Conservation (phyloP, 2,888 invertebrate species). For the Netelia virgata region DNA sequence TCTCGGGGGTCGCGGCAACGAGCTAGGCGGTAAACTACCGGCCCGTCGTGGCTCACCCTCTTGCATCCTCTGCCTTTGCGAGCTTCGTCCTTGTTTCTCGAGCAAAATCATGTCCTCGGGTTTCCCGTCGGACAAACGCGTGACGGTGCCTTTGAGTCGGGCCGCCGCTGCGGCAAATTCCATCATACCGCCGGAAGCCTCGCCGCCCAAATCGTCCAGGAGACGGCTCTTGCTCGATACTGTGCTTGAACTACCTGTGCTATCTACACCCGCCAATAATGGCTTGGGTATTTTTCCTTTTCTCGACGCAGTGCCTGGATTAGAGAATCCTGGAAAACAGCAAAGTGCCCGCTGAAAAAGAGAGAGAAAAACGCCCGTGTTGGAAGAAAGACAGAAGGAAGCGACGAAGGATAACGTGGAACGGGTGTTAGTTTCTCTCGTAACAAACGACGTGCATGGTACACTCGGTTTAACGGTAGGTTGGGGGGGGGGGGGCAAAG, state of each 20-base stretch:
- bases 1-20: constrained; percentile 90
- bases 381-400: constrained; percentile 84
- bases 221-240: constrained; percentile 83
- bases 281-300: constrained; percentile 92
- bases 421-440: constrained; percentile 85
- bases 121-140: constrained; percentile 84
- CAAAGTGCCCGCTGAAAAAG: constrained; percentile 93
- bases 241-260: constrained; percentile 83
- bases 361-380: constrained; percentile 85
- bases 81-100: constrained; percentile 92
- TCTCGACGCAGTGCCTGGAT: constrained; percentile 91
- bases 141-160: constrained; percentile 78
- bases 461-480: constrained; percentile 6
- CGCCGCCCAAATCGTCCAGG: constrained; percentile 82
- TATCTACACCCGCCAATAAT: constrained; percentile 89
- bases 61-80: constrained; percentile 90
- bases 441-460: constrained; percentile 52
- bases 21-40: constrained; percentile 90
- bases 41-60: constrained; percentile 81
- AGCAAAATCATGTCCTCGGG: constrained; percentile 91
- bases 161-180: constrained; percentile 80
- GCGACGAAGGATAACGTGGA: constrained; percentile 77
- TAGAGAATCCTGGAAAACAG: constrained; percentile 94
- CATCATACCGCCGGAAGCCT: constrained; percentile 84
- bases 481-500: not conserved